Evolutionary conservation across 2,888 invertebrate species (phyloP), one percentile per base, ranked within the genome.

Genomic region (Microplitis manilae): DNA sequence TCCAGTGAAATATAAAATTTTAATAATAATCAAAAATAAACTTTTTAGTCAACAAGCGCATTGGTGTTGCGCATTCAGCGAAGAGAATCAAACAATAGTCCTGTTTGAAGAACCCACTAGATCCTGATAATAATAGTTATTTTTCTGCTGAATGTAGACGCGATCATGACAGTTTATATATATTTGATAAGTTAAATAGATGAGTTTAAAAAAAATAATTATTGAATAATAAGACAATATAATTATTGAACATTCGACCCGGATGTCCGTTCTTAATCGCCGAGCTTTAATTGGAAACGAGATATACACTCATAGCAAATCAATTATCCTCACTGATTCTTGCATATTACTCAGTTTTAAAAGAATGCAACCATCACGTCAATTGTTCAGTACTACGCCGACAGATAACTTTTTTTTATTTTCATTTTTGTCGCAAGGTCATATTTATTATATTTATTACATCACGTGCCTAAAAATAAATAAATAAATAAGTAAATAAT

Each of bases 231-330:
- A 68, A 62, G 62, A 77, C 65, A 71, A 77, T 64, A 65, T 73
- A 77, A 77, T 77, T 69, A 77, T 73, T 15, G 38, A 15, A 38
- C 64, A 68, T 70, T n/a, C 41, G 39, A 69, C 50, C 61, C 68
- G 68, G 68, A 77, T 15, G 68, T 72, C 72, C 72, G 76, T 39
- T 38, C 41, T 76, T 76, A 72, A 76, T 61, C 40, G 72, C 30
- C 62, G 64, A 69, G n/a, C 69, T 77, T 73, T 62, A 77, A 77
- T 73, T 70, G 69, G 68, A 73, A 61, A 59, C 20, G 68, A 73
- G 30, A 30, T 60, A 17, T 20, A 72, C 38, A 72, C 39, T 61
- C 17, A 62, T 41, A 62, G 68, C 50, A 64, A 77, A 69, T 77
- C 73, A 70, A 73, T 69, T 77, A 74, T 69, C 73, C 38, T 73